Evolutionary conservation across 2,797 vertebrate genomes (phyloP), one percentile per base, ranked within the genome.

Genomic region (Sylvilagus floridanus): DNA sequence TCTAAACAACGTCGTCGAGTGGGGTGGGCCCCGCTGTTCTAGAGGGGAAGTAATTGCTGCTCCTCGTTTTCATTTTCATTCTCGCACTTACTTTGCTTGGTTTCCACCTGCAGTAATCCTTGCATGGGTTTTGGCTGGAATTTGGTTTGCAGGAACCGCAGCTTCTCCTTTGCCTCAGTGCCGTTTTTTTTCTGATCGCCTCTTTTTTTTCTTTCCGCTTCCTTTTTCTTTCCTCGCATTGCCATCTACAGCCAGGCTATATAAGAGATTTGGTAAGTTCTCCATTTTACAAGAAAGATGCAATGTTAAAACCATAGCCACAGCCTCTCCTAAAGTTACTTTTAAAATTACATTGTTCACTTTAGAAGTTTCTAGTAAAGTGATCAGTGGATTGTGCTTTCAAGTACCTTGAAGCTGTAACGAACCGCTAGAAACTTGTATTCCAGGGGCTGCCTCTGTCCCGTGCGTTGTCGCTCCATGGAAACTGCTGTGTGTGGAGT

Each of bases 211-310:
- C 98, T 98, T 97, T 97, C 98, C 98, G 98, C 98, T 98, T 98
- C 98, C 96, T 98, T 98, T 98, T 98, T 97, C 96, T 97, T 98
- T 97, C 97, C 97, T 98, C 98, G 94, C 98, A 97, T 98, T 99
- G 98, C 98, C 98, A 98, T 98, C 99, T 98, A 97, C 99, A 99
- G 99, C 99, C 99, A 99, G 99, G 99, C 99, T 99, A 98, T 99
- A 98, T 99, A 99, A 99, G 99, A 99, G 99, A 99, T 98, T 98
- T 99, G 99, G 99, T 99, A 99, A 99, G 99, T 99, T 95, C 95
- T 97, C 97, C 95, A 97, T 96, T 97, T 97, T 71, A 66, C 68
- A 96, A 86, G 88, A 47, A 32, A 21, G 77, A 78, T 57, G 93
- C 81, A 17, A 57, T 42, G 81, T 63, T 69, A 73, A 91, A 91